These are phyloP conservation scores for Euschistus heros DNA, from an alignment of 1,140 invertebrate genomes.

Conservation along the genomic window DNA sequence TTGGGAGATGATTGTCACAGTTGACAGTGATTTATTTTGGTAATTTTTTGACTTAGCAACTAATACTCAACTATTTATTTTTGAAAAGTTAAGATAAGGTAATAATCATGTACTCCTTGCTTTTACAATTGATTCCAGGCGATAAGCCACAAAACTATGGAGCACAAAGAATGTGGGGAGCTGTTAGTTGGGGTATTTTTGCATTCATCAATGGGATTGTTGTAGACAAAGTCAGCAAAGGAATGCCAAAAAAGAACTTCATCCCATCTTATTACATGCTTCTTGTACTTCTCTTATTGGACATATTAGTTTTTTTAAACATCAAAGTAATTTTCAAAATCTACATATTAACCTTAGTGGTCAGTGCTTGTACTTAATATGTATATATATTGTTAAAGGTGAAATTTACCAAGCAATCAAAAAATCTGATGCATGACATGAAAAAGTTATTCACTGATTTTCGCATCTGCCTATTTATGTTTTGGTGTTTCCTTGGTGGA, in stretches of 20 bases:
- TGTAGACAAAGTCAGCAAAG: constrained; percentile 43
- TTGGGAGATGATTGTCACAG: too few species aligned
- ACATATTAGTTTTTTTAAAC: neutral
- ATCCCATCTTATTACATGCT: neutral
- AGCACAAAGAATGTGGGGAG: constrained; percentile 69
- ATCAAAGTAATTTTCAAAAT: too few species aligned
- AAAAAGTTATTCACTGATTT: constrained; percentile 34
- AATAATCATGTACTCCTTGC: too few species aligned
- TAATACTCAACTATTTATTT: too few species aligned
- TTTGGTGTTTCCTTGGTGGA: constrained; percentile 14
- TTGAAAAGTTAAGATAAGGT: too few species aligned
- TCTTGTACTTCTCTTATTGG: neutral
- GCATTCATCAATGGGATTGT: constrained; percentile 60
- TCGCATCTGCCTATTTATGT: constrained; percentile 25
- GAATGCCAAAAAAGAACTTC: neutral
- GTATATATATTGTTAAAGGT: neutral
- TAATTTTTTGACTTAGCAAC: too few species aligned
- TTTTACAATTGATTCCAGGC: constrained; percentile 34
- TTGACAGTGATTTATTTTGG: too few species aligned
- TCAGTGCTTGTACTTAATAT: too few species aligned
- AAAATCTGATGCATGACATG: neutral
- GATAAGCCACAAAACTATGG: constrained; percentile 58
- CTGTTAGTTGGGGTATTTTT: constrained; percentile 67
- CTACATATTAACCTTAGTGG: too few species aligned
- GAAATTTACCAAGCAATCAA: neutral